Evolutionary conservation across 92 coral and sea anemone species (phyloP).

Genomic region (Phenganax subtilis): DNA sequence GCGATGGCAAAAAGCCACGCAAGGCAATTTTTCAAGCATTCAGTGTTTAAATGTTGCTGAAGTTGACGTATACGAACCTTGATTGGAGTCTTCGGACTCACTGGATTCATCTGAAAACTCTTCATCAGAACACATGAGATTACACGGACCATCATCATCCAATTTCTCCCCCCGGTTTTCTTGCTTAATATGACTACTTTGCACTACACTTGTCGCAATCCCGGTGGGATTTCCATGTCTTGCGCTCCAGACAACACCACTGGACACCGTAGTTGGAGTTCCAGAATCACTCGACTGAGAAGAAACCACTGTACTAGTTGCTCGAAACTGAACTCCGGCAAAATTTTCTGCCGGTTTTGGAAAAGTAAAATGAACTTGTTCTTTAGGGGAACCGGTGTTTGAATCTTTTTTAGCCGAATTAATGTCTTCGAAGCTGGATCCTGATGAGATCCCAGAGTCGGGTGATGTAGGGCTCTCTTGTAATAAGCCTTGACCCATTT

Average conservation of each 20-base stretch:
- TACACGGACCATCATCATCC: conserved; percentile 3
- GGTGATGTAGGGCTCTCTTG: conserved; percentile 96
- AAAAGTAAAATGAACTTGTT: conserved; percentile 31
- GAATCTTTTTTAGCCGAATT: conserved; percentile 73
- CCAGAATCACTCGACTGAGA: conserved; percentile 53
- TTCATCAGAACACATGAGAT: conserved; percentile 42
- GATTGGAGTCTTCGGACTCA: conserved; percentile 3
- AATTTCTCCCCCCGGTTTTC: conserved; percentile 15
- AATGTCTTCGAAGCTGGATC: conserved; percentile 67
- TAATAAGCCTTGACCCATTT: conserved; percentile 29
- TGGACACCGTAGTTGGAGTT: conserved; percentile 43
- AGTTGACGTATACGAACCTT: conserved; percentile 6
- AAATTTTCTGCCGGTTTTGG: conserved; percentile 21
- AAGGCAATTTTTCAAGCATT: neutral
- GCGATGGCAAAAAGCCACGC: neutral
- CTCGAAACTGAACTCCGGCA: conserved; percentile 40
- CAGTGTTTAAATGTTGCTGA: neutral
- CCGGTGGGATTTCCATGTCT: conserved; percentile 25
- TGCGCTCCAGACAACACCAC: conserved; percentile 6
- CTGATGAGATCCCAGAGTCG: conserved; percentile 95
- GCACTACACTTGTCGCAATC: conserved; percentile 19
- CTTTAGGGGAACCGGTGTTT: conserved; percentile 50
- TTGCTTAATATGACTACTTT: conserved; percentile 13
- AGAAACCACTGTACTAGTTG: conserved; percentile 24
- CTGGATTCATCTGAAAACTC: conserved; percentile 38